These are phyloP conservation scores for Eclectus roratus DNA, from an alignment of 2,113 vertebrate species.

Conservation along the genomic window DNA sequence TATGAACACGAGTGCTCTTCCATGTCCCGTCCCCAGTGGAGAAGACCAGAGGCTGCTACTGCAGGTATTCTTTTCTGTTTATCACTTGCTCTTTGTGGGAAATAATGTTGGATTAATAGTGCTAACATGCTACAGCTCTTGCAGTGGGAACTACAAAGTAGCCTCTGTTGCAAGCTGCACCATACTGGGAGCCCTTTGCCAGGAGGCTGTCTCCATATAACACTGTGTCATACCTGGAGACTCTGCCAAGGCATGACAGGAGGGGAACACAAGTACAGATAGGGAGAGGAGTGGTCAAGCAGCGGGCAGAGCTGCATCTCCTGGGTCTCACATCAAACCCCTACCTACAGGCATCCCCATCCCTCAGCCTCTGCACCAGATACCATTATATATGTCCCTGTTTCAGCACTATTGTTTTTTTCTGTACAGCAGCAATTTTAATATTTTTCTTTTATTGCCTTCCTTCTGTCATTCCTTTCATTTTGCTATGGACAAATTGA, in stretches of 20 bases:
- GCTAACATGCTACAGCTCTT: background rate
- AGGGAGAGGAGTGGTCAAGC: background rate
- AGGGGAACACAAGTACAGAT: background rate
- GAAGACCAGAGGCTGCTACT: background rate
- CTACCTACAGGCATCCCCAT: background rate
- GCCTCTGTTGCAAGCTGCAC: background rate
- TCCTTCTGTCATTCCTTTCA: background rate
- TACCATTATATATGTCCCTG: background rate
- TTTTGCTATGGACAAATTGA: background rate
- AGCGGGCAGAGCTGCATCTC: background rate
- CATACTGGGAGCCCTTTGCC: background rate
- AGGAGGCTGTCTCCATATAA: background rate
- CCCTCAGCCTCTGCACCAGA: background rate
- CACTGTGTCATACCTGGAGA: fast-evolving
- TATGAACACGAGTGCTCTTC: background rate
- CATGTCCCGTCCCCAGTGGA: background rate
- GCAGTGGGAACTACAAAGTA: fast-evolving
- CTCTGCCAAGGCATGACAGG: fast-evolving
- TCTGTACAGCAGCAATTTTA: background rate
- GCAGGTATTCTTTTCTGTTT: background rate
- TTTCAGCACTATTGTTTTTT: background rate
- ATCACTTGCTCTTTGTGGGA: background rate
- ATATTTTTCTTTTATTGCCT: background rate
- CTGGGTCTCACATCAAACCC: background rate
- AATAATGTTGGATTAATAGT: background rate